A percentile compares a stretch with the other conserved stretches of the same genome.
phyloP scores from a whole-genome alignment of 2,113 vertebrate species.

The Trochalopteron elliotii region DNA sequence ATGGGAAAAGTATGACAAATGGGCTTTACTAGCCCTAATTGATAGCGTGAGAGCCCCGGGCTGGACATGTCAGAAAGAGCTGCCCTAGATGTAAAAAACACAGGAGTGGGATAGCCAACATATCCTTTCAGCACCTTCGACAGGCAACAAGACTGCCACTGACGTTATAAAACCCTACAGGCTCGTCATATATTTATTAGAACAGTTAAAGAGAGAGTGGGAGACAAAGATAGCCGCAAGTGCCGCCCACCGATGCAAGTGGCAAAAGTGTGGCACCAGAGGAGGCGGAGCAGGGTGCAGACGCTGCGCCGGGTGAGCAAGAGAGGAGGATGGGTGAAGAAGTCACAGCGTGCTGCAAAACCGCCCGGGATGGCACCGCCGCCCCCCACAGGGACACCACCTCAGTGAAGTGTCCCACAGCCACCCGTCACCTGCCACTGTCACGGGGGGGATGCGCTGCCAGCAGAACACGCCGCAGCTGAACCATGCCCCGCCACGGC shows the following conservation, averaged over 20 bases:
- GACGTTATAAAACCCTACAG: background rate
- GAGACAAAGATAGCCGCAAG: background rate
- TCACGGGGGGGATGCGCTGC: no score
- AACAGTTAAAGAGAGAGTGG: background rate
- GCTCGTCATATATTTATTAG: background rate
- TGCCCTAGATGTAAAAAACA: background rate
- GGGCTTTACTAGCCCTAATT: background rate
- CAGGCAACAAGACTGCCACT: background rate
- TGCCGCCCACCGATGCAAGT: background rate
- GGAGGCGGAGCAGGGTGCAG: background rate
- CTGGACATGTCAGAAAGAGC: background rate
- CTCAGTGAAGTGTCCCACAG: background rate
- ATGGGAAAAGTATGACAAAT: background rate
- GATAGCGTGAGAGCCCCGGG: background rate
- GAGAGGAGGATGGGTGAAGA: background rate
- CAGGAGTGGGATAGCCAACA: background rate
- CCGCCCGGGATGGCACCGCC: background rate
- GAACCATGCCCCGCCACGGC: no score
- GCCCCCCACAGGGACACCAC: background rate
- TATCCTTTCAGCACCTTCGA: background rate
- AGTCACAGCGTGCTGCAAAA: background rate
- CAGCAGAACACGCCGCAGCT: background rate
- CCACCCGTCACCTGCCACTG: background rate
- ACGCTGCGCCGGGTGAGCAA: rapidly evolving
- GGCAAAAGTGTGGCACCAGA: background rate